Percentiles rank a stretch among this genome's conserved stretches.
phyloP scores from a whole-genome alignment of 2,113 vertebrate genomes.

The Erythrolamprus reginae region DNA sequence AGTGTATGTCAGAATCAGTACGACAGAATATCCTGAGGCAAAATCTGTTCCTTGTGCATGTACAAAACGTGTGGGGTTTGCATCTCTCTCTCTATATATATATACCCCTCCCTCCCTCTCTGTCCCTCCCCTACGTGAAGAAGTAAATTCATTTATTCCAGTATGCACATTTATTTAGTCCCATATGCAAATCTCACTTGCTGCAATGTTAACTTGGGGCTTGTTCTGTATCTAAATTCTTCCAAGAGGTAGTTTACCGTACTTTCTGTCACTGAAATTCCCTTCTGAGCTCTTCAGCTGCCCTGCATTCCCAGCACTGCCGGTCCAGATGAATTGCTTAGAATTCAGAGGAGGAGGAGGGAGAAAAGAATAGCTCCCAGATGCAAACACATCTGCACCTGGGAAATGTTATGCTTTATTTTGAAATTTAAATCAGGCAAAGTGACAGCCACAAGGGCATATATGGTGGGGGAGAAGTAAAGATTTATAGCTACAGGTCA shows the following conservation, averaged over 20 bases:
- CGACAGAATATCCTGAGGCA: background rate
- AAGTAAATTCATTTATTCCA: background rate
- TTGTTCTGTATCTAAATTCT: background rate
- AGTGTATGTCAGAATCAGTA: background rate
- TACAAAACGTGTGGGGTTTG: background rate
- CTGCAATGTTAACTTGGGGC: background rate
- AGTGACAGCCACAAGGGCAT: slow-evolving; percentile 51
- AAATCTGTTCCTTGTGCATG: background rate
- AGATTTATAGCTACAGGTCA: slow-evolving; percentile 59
- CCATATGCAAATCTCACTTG: background rate
- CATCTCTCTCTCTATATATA: background rate
- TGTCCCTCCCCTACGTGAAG: background rate
- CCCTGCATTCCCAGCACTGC: background rate
- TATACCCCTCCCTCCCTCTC: background rate
- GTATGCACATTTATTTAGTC: background rate
- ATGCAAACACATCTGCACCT: slow-evolving; percentile 45
- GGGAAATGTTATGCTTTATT: slow-evolving; percentile 56
- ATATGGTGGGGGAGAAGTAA: slow-evolving; percentile 19
- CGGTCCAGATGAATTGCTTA: slow-evolving; percentile 30
- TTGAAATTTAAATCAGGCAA: slow-evolving; percentile 47
- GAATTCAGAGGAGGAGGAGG: slow-evolving; percentile 6
- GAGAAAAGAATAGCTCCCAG: slow-evolving; percentile 27
- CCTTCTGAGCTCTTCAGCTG: background rate
- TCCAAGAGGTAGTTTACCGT: background rate
- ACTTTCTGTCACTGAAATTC: background rate